Evolutionary conservation across 2,888 invertebrate genomes (phyloP).

Genomic region (Electrophaes corylata): DNA sequence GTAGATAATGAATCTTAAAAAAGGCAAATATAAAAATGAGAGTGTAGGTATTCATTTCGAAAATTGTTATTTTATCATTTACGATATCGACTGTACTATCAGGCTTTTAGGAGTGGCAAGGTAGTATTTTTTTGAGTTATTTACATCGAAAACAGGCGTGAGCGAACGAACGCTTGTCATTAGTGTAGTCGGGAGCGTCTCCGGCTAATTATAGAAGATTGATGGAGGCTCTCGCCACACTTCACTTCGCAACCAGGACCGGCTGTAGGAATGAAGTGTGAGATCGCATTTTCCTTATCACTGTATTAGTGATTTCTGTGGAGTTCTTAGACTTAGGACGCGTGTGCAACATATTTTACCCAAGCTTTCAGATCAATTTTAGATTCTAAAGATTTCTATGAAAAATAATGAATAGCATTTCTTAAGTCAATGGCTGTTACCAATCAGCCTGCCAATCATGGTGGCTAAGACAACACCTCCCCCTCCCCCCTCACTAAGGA

Average conservation of each 20-base stretch:
- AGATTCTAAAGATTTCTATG: too few species aligned
- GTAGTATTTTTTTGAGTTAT: constrained; percentile 46
- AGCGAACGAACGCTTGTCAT: constrained; percentile 59
- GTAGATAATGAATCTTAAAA: too few species aligned
- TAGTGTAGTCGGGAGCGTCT: constrained; percentile 66
- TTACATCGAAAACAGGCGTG: constrained; percentile 39
- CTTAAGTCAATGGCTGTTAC: too few species aligned
- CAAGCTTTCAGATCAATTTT: too few species aligned
- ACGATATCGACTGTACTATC: background rate
- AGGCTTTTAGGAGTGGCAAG: constrained; percentile 1
- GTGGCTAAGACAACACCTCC: too few species aligned
- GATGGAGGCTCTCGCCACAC: constrained; percentile 63
- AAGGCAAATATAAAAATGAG: too few species aligned
- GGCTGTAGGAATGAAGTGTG: constrained; percentile 17
- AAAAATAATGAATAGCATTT: too few species aligned
- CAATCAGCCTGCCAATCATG: too few species aligned
- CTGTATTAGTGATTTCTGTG: constrained; percentile 22
- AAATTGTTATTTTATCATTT: too few species aligned
- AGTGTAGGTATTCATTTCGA: too few species aligned
- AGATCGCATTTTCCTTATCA: constrained; percentile 26
- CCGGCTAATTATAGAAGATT: constrained; percentile 76
- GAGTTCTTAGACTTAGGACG: background rate
- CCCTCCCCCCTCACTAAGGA: too few species aligned
- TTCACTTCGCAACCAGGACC: constrained; percentile 42
- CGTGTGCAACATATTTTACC: too few species aligned